These are phyloP conservation scores for Drosophila yooni DNA, from an alignment of 2,888 invertebrate species.

Conservation along the genomic window DNA sequence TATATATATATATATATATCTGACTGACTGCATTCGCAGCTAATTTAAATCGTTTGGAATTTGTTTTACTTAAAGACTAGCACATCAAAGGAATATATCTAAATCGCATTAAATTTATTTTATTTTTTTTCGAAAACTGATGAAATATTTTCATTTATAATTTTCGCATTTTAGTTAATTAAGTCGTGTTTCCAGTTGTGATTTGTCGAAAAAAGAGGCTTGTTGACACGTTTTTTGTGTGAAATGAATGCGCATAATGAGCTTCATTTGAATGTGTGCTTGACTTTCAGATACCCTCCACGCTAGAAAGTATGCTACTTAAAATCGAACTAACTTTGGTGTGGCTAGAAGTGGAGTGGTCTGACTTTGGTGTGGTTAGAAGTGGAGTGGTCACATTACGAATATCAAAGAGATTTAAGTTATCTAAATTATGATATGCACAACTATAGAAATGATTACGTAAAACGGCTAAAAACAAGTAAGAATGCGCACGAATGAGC, in stretches of 20 bases:
- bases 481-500: not conserved
- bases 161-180: slow-evolving; percentile 21
- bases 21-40: not conserved
- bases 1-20: not conserved
- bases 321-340: not conserved
- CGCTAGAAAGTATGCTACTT: slow-evolving; percentile 26
- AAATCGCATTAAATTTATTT: not conserved
- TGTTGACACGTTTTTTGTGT: slow-evolving; percentile 26
- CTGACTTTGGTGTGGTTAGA: not conserved
- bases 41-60: not conserved
- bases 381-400: not conserved
- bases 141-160: slow-evolving; percentile 13
- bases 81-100: not conserved
- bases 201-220: slow-evolving; percentile 33
- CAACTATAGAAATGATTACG: slow-evolving; percentile 32
- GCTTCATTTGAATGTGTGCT: not conserved
- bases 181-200: slow-evolving; percentile 28
- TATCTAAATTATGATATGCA: not conserved
- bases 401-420: not conserved
- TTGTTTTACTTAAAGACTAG: not conserved
- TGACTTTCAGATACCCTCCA: slow-evolving; percentile 22
- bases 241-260: slow-evolving; percentile 3
- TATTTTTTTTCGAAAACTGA: not conserved
- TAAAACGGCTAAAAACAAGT: slow-evolving; percentile 24
- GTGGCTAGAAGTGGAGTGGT: not conserved